Percentiles rank a stretch among this genome's conserved stretches.
These are phyloP conservation scores for Helicoverpa assulta DNA, from an alignment of 2,888 invertebrate species.

Conservation along the genomic window DNA sequence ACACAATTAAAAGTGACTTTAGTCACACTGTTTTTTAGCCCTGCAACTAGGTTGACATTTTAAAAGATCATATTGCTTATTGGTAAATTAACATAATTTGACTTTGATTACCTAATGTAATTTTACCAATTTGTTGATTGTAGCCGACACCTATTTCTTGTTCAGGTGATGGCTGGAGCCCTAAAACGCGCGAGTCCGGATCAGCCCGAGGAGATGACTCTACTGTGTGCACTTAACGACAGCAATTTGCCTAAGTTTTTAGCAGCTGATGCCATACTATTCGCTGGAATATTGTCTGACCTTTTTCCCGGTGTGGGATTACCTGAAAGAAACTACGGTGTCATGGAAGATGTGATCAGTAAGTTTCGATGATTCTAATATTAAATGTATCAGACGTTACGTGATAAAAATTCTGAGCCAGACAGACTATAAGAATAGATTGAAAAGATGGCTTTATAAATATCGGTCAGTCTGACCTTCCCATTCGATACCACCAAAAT, in stretches of 20 bases:
- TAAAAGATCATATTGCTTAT: too few species aligned
- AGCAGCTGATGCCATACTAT: constrained; percentile 95
- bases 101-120: too few species aligned
- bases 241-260: constrained; percentile 97
- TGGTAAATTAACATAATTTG: too few species aligned
- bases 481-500: too few species aligned
- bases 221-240: constrained; percentile 96
- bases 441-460: too few species aligned
- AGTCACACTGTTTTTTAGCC: too few species aligned
- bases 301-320: constrained; percentile 95
- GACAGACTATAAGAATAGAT: background rate
- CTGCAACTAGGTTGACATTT: too few species aligned
- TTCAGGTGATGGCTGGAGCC: constrained; percentile 95
- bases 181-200: constrained; percentile 96
- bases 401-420: background rate
- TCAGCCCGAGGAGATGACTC: constrained; percentile 95
- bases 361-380: constrained; percentile 59
- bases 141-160: background rate
- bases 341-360: constrained; percentile 92
- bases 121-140: too few species aligned
- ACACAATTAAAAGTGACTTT: too few species aligned
- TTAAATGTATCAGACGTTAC: background rate
- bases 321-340: constrained; percentile 94
- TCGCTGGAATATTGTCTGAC: constrained; percentile 97
- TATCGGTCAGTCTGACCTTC: too few species aligned